phyloP scores from a whole-genome alignment of 2,797 vertebrate genomes.

The Gadopsis bispinosus region DNA sequence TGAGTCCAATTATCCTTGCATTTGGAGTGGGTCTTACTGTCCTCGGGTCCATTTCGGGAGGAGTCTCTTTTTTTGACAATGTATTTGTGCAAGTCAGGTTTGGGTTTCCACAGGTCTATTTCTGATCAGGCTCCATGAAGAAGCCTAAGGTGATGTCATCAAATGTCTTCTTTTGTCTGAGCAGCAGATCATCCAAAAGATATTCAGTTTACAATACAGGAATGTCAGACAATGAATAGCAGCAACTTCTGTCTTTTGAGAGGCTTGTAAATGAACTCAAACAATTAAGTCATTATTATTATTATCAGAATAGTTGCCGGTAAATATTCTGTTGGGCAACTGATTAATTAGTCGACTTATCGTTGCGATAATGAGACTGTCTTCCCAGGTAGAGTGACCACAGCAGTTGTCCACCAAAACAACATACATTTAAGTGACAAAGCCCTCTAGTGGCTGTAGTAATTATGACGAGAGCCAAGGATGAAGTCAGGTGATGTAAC shows the following conservation, averaged over 20 bases:
- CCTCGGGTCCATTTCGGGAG: neutral
- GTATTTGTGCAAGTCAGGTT: neutral
- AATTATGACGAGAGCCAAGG: no score
- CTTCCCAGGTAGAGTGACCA: neutral
- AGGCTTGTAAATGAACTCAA: neutral
- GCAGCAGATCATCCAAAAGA: neutral
- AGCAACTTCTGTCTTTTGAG: neutral
- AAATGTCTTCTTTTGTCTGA: neutral
- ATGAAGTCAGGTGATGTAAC: no score
- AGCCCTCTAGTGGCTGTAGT: no score
- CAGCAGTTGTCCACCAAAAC: neutral
- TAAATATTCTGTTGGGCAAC: neutral
- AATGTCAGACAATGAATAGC: no score
- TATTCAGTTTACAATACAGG: neutral
- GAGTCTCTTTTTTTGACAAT: neutral
- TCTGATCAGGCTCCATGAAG: neutral
- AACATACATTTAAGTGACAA: no score
- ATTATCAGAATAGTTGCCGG: neutral
- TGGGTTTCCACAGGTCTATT: neutral
- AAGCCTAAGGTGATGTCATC: neutral
- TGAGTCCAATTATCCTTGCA: constrained; percentile 7
- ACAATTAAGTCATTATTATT: neutral
- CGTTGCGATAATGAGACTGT: neutral
- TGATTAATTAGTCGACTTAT: neutral
- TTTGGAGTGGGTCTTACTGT: neutral